A percentile compares a stretch with the other conserved stretches of the same genome.
These are phyloP conservation scores for Liodrosophila aerea DNA, from an alignment of 2,888 invertebrate genomes.

Conservation along the genomic window DNA sequence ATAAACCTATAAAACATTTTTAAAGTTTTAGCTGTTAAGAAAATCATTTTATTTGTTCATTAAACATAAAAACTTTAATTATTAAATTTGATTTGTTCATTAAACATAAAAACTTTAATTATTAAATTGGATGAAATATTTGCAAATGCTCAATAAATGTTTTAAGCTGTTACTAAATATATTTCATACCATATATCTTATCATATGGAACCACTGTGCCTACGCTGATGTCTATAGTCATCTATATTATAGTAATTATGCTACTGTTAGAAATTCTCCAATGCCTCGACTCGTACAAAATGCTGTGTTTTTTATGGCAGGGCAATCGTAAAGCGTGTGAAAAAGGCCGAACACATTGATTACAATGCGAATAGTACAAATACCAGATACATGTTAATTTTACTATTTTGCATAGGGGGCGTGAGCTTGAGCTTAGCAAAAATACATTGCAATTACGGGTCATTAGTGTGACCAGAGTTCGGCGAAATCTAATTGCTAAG, in stretches of 20 bases:
- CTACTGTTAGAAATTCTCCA: constrained; percentile 36
- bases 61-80: no score
- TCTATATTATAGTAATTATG: constrained; percentile 60
- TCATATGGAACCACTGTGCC: constrained; percentile 37
- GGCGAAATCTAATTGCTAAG: constrained; percentile 2
- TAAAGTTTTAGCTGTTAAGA: no score
- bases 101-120: no score
- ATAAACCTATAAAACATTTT: no score
- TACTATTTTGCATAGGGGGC: constrained; percentile 7
- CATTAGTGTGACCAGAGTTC: constrained; percentile 16
- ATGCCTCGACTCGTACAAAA: constrained; percentile 33
- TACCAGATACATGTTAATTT: constrained; percentile 13
- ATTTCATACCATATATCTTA: no score
- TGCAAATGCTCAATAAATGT: no score
- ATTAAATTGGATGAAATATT: no score
- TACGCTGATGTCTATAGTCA: constrained; percentile 6
- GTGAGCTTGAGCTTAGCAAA: constrained; percentile 4
- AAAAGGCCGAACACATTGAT: constrained; percentile 36
- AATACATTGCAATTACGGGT: constrained; percentile 6
- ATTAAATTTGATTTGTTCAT: no score
- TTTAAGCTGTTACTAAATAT: no score
- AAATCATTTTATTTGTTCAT: no score
- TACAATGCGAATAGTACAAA: constrained; percentile 6
- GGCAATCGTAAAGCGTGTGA: constrained; percentile 49
- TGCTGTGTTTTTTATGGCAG: constrained; percentile 29